Conservation (phyloP, 2,797 vertebrate genomes). For the Chaenodraco wilsoni region DNA sequence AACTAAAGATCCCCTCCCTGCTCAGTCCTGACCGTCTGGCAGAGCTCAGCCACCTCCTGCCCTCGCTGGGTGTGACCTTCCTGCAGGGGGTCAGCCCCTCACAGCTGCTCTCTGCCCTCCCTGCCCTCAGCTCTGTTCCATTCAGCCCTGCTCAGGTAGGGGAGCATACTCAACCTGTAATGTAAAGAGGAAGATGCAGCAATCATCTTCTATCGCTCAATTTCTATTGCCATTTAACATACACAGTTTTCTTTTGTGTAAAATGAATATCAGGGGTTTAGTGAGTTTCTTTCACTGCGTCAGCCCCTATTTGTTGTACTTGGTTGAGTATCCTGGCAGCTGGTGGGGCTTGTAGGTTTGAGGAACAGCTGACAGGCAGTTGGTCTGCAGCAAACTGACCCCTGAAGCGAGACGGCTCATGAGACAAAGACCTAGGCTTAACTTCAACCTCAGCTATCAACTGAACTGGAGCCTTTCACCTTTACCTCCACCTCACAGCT, state of each 20-base stretch:
- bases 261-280: neutral
- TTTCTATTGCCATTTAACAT: neutral
- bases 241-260: neutral
- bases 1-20: slow-evolving; percentile 63
- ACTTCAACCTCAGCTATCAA: slow-evolving; percentile 11
- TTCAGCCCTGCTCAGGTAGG: slow-evolving; percentile 84
- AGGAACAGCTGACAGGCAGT: slow-evolving; percentile 67
- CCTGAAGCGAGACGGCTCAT: slow-evolving; percentile 28
- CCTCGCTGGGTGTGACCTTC: slow-evolving; percentile 75
- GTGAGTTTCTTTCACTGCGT: slow-evolving; percentile 25
- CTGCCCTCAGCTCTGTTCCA: slow-evolving; percentile 64
- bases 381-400: slow-evolving; percentile 27
- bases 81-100: slow-evolving; percentile 71
- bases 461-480: slow-evolving; percentile 24
- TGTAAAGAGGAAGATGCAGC: neutral
- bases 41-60: slow-evolving; percentile 77
- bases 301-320: slow-evolving; percentile 30
- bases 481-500: slow-evolving; percentile 56
- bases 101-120: slow-evolving; percentile 75
- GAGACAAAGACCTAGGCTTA: slow-evolving; percentile 37
- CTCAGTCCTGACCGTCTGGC: slow-evolving; percentile 66
- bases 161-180: neutral
- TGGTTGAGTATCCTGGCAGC: slow-evolving; percentile 54
- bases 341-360: slow-evolving; percentile 27
- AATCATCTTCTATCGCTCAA: neutral